Evolutionary conservation across 2,797 vertebrate genomes (phyloP).

Genomic region (Synanceia verrucosa): DNA sequence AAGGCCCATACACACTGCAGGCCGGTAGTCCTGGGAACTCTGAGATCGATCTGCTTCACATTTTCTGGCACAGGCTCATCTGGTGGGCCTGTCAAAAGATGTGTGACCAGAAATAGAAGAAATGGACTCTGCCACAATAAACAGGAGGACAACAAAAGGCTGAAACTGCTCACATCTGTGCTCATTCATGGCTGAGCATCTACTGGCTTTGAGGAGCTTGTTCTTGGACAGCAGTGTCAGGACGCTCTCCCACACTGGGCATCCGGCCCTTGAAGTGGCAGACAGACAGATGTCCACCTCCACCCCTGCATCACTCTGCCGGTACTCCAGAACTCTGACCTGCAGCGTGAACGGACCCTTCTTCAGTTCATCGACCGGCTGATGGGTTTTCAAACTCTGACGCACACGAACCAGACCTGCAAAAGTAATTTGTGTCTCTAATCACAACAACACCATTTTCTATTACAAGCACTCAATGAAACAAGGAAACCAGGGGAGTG

Average conservation of each 20-base stretch:
- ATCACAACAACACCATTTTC: not conserved
- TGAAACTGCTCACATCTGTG: conserved; percentile 13
- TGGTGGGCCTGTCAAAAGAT: conserved; percentile 26
- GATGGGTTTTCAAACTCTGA: conserved; percentile 66
- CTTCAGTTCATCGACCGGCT: conserved; percentile 80
- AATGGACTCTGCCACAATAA: not conserved
- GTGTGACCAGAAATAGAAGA: not conserved
- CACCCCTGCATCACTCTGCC: conserved; percentile 53
- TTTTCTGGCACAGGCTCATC: conserved; percentile 15
- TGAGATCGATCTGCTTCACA: conserved; percentile 61
- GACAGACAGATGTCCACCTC: conserved; percentile 77
- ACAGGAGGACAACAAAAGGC: not conserved
- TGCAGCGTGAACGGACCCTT: conserved; percentile 73
- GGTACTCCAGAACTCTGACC: conserved; percentile 65
- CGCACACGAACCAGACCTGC: conserved; percentile 66
- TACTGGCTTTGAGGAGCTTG: not conserved
- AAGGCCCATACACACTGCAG: conserved; percentile 48
- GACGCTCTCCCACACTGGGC: conserved; percentile 72
- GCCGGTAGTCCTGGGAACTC: conserved; percentile 34
- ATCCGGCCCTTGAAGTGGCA: conserved; percentile 45
- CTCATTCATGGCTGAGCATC: not conserved
- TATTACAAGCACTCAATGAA: not conserved
- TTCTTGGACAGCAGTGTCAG: conserved; percentile 73
- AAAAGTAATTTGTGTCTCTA: conserved; percentile 2
- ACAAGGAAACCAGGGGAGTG: not conserved